Conservation (phyloP, 2,888 invertebrate genomes). For the Periphyllus acericola region DNA sequence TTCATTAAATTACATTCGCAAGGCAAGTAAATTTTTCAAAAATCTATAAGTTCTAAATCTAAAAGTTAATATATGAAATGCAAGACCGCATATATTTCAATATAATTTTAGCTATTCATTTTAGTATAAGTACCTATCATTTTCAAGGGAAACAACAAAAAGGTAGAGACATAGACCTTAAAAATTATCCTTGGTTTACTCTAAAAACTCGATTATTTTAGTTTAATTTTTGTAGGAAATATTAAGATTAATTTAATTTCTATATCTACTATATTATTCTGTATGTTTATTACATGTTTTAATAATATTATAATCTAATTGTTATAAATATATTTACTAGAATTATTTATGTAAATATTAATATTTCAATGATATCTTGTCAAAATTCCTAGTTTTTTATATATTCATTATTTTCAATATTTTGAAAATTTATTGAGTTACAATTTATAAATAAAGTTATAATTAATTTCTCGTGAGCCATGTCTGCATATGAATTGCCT, state of each 20-base stretch:
- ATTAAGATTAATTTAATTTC: neutral
- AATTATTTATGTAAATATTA: neutral
- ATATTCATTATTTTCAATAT: neutral
- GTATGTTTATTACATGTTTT: neutral
- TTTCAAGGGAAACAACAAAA: conserved; percentile 53
- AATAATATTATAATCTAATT: neutral
- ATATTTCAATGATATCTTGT: neutral
- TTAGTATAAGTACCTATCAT: neutral
- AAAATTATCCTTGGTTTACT: neutral
- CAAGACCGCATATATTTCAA: neutral
- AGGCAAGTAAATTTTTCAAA: neutral
- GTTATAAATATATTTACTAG: neutral
- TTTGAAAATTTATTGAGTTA: neutral
- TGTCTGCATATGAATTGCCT: conserved; percentile 12
- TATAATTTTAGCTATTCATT: neutral
- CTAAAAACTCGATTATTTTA: neutral
- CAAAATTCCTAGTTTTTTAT: neutral
- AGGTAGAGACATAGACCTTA: neutral
- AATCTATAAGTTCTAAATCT: too few relatives aligned
- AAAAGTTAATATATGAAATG: neutral
- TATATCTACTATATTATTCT: neutral
- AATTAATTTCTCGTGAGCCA: neutral
- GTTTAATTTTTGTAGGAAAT: neutral
- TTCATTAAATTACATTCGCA: neutral
- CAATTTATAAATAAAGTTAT: neutral